Evolutionary conservation across 2,888 invertebrate species (phyloP), one percentile per base, ranked within the genome.

Genomic region (Dioctria rufipes): DNA sequence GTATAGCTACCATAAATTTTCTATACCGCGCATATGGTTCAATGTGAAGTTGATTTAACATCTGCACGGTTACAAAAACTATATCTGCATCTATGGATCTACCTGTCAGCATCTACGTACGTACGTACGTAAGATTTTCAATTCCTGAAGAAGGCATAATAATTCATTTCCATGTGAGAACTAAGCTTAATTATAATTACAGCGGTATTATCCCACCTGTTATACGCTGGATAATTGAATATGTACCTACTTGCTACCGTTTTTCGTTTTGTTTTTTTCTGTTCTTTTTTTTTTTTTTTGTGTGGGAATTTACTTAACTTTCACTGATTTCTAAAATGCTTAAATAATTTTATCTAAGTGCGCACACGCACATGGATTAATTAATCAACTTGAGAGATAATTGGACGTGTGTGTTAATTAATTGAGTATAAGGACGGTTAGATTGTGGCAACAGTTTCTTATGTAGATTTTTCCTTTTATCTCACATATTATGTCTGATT

Each of bases 401-500:
- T 71, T 71, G 40, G 54, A 71, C 37, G 54, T 71, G 25, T 25
- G 25, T n/a, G 71, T 46, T 71, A 54, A 71, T 71, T 51, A 54
- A 4, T 71, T 54, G n/a, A 11, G 67, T 37, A 54, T 46, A 46
- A 8, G 37, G 39, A 39, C 71, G 9, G 54, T 25, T 25, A 25
- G 25, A 71, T 51, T 51, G 5, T 13, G 58, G 11, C 5, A 5
- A 8, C 46, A 8, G 37, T 37, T 71, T 71, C 5, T 51, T 2
- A 71, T 71, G 71, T 25, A 71, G 51, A 71, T 71, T 51, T 25
- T 39, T 39, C 54, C 54, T 51, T 46, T 71, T 71, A 46, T 71
- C 54, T 37, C 37, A 54, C 54, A 39, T 51, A 54, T 8, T 40
- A 5, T 51, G 39, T 49, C 5, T 37, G 39, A 51, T 69, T 51